These are phyloP conservation scores for Armadillidium nasatum DNA, from an alignment of 1,140 invertebrate genomes.

Conservation along the genomic window DNA sequence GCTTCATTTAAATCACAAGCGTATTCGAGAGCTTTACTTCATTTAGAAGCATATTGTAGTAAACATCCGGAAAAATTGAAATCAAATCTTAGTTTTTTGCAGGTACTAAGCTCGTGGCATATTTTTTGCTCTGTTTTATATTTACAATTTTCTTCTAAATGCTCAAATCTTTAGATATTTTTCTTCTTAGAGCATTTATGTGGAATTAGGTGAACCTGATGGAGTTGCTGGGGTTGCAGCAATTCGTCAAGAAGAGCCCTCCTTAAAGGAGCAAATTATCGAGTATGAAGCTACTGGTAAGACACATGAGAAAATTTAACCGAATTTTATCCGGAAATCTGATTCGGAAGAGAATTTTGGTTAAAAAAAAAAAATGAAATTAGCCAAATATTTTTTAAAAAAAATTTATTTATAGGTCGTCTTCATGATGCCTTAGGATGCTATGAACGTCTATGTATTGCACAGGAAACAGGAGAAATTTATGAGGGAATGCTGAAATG, in stretches of 20 bases:
- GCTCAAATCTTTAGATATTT: conserved; percentile 30
- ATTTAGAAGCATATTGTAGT: conserved; percentile 54
- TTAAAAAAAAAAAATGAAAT: background rate
- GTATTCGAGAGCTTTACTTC: conserved; percentile 55
- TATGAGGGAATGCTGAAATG: conserved; percentile 54
- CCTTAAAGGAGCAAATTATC: conserved; percentile 54
- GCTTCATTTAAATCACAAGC: conserved; percentile 56
- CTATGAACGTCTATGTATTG: conserved; percentile 54
- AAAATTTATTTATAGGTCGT: conserved; percentile 40
- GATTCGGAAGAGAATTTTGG: background rate
- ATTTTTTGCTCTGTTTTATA: background rate
- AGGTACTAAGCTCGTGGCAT: conserved; percentile 46
- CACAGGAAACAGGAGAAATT: conserved; percentile 47
- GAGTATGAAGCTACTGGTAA: conserved; percentile 54
- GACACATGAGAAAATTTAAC: background rate
- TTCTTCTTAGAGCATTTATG: conserved; percentile 54
- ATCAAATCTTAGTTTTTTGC: conserved; percentile 52
- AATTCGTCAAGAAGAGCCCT: conserved; percentile 50
- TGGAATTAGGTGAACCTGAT: conserved; percentile 58
- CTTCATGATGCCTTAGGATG: conserved; percentile 56
- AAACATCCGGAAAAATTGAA: conserved; percentile 48
- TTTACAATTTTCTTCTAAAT: background rate
- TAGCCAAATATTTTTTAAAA: conserved; percentile 25
- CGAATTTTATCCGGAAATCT: background rate
- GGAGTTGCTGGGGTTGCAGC: conserved; percentile 56